Conservation (phyloP, 2,888 invertebrate genomes). For the Punctoribates punctum region DNA sequence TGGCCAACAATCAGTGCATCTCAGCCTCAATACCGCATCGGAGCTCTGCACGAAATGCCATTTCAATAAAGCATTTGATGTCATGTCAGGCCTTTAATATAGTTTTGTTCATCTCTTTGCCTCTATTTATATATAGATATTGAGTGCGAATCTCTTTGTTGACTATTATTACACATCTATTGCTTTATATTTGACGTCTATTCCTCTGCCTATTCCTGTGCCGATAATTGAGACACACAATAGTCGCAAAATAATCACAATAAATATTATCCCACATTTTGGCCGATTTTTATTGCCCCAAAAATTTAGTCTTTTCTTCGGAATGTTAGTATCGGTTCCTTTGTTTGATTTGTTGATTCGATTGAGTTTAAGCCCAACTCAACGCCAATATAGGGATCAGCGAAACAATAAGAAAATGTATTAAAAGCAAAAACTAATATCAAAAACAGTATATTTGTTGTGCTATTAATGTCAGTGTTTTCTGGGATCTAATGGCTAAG, state of each 20-base stretch:
- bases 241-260: constrained; percentile 10
- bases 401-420: constrained; percentile 8
- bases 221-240: constrained; percentile 27
- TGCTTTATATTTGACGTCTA: constrained; percentile 32
- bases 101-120: not conserved
- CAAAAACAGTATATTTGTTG: not conserved
- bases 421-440: not conserved
- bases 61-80: constrained; percentile 35
- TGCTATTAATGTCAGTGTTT: constrained; percentile 28
- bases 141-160: constrained; percentile 19
- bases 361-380: not conserved
- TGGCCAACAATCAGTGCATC: constrained; percentile 28
- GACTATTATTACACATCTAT: constrained; percentile 17
- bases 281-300: not conserved
- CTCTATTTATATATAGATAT: constrained; percentile 28
- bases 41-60: constrained; percentile 27
- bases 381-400: not conserved
- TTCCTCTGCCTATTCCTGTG: constrained; percentile 5
- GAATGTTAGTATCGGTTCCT: not conserved
- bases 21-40: not conserved
- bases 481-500: constrained; percentile 10
- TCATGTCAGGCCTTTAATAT: constrained; percentile 29
- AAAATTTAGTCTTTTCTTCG: not conserved
- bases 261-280: constrained; percentile 13
- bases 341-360: constrained; percentile 9